A percentile compares a stretch with the other conserved stretches of the same genome.
These are phyloP conservation scores for Vanessa cardui DNA, from an alignment of 2,888 invertebrate species.

Conservation along the genomic window DNA sequence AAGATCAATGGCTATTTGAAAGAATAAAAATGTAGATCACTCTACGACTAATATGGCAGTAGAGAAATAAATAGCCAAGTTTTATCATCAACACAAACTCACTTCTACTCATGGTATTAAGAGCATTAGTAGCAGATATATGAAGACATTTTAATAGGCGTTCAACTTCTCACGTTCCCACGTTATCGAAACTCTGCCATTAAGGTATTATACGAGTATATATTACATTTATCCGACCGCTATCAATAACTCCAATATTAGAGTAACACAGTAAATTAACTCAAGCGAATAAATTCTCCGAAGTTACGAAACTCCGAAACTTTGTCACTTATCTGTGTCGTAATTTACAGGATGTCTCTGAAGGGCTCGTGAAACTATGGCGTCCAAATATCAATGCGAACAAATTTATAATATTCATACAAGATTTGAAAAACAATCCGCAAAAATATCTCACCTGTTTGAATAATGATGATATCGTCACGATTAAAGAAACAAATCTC, in stretches of 20 bases:
- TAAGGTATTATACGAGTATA: slow-evolving; percentile 16
- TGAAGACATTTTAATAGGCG: not conserved
- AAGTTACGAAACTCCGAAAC: slow-evolving; percentile 41
- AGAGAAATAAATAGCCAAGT: too few species aligned
- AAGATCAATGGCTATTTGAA: too few species aligned
- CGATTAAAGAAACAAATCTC: slow-evolving; percentile 44
- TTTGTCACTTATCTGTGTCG: slow-evolving; percentile 43
- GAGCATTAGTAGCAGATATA: not conserved
- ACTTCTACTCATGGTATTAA: too few species aligned
- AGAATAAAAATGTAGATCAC: too few species aligned
- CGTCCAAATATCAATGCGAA: slow-evolving; percentile 65
- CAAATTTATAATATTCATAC: slow-evolving; percentile 63
- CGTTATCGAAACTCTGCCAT: slow-evolving; percentile 36
- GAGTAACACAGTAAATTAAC: slow-evolving; percentile 42
- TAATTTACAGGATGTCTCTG: slow-evolving; percentile 67
- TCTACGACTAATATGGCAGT: too few species aligned
- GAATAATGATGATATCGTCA: slow-evolving; percentile 38
- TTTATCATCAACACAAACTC: too few species aligned
- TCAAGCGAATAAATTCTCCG: slow-evolving; percentile 37
- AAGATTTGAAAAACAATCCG: slow-evolving; percentile 62
- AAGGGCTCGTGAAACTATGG: slow-evolving; percentile 72
- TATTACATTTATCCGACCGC: slow-evolving; percentile 28
- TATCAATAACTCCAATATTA: slow-evolving; percentile 38
- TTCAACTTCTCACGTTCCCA: not conserved
- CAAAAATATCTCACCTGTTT: slow-evolving; percentile 55